Evolutionary conservation across 2,888 invertebrate species (phyloP), one percentile per base, ranked within the genome.

Genomic region (Drosophila helvetica): DNA sequence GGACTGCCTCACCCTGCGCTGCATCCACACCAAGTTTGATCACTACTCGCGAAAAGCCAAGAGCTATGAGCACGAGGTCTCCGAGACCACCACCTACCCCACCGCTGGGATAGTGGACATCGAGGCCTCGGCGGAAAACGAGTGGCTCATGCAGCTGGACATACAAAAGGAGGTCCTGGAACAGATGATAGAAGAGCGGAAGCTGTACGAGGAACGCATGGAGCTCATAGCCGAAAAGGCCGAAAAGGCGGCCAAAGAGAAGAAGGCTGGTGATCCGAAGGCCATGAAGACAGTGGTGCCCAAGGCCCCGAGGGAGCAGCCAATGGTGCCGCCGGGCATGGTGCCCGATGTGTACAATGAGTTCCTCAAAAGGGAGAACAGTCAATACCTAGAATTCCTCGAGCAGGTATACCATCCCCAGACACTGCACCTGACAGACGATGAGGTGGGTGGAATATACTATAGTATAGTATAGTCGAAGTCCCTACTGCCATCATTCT

Each of bases 21-120:
- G 83, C 8, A 43, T 91, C 3, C 90, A 90, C 54, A 77, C 75
- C 1, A 65, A 73, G 3, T 91, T 89, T 22, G 91, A 91, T 72
- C 79, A 80, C 42, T 70, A 86, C 1, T 87, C 90, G 52, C 81
- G 88, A 18, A 75, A 77, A 43, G 86, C 84, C 0, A 88, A 88
- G 33, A 88, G 82, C 42, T 89, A 45, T 4, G 77, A 77, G 19
- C 64, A 76, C 3, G 6, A 73, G 0, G 33, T 82, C n/a, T 43
- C 54, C 1, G 8, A 59, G 3, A 9, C 25, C 3, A 18, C 25
- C 2, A 67, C 66, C 12, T 64, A 66, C 7, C 57, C 79, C 8
- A 81, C 66, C 51, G 82, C 80, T 12, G 84, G 82, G 1, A 75
- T 78, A 27, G 1, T 58, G 54, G 86, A 82, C 57, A 67, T 91